A percentile compares a stretch with the other conserved stretches of the same genome.
phyloP scores from a whole-genome alignment of 1,140 invertebrate species.

The Trichonephila clavata region DNA sequence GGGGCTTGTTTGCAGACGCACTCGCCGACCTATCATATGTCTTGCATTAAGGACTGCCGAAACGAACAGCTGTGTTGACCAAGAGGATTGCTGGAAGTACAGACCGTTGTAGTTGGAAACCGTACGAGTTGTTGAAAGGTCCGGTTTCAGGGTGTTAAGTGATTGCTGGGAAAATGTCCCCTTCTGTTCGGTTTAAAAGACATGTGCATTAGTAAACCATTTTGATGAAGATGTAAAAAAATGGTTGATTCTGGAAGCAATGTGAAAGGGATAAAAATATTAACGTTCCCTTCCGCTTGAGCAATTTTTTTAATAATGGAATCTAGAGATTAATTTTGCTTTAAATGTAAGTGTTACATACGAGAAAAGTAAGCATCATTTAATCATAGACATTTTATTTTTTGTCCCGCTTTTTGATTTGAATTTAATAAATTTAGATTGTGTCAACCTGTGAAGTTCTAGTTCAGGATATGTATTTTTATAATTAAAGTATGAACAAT shows the following conservation, averaged over 20 bases:
- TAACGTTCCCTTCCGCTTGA: background rate
- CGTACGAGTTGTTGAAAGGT: background rate
- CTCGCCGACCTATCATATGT: slow-evolving; percentile 30
- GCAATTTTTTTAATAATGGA: no score
- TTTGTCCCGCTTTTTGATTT: no score
- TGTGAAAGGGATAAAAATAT: background rate
- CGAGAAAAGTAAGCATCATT: no score
- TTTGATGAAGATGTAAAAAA: background rate
- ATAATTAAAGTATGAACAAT: no score
- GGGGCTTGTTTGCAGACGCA: slow-evolving; percentile 14
- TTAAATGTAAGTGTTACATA: no score
- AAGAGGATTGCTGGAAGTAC: slow-evolving; percentile 10
- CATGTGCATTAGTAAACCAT: background rate
- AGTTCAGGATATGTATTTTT: no score
- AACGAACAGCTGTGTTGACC: slow-evolving; percentile 58
- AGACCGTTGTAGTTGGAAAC: slow-evolving; percentile 13
- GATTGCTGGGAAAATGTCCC: background rate
- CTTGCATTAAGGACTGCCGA: slow-evolving; percentile 17
- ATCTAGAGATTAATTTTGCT: no score
- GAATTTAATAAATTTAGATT: no score
- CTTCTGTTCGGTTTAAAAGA: background rate
- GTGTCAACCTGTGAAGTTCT: no score
- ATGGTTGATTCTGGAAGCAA: background rate
- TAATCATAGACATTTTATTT: no score
- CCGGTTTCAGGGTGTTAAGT: background rate